Percentiles rank a stretch among this genome's conserved stretches.
Conservation (phyloP, 30 jellyfish, hydroid and myxozoan species). For the Turritopsis rubra region DNA sequence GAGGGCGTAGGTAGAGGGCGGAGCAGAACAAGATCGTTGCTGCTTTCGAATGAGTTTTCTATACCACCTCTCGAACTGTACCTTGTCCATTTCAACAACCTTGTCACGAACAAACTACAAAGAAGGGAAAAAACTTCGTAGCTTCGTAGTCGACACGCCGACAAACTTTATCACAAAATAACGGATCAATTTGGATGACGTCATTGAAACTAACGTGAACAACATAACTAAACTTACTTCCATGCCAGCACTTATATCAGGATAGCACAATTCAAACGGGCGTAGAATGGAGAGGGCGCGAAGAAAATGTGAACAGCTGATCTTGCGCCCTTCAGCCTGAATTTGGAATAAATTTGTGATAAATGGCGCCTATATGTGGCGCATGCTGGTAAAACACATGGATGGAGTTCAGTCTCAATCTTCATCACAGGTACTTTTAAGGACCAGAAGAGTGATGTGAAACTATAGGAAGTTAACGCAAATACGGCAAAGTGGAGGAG, state of each 20-base stretch:
- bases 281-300: slow-evolving; percentile 55
- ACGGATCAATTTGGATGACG: neutral
- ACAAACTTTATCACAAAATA: neutral
- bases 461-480: no score
- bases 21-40: neutral
- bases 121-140: neutral
- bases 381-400: no score
- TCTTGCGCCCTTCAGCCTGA: slow-evolving; percentile 69
- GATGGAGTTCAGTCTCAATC: no score
- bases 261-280: slow-evolving; percentile 73
- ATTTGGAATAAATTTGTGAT: neutral
- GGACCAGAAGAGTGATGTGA: no score
- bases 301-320: slow-evolving; percentile 47
- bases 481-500: no score
- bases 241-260: slow-evolving; percentile 86
- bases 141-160: neutral
- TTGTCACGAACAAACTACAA: slow-evolving; percentile 85
- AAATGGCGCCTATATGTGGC: neutral
- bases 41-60: slow-evolving; percentile 27
- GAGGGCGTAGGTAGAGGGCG: neutral
- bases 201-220: no score
- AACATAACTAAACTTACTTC: slow-evolving; percentile 44
- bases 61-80: slow-evolving; percentile 62
- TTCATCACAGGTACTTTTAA: no score
- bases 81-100: slow-evolving; percentile 55